Evolutionary conservation across 2,113 vertebrate genomes (phyloP).

Genomic region (Mesembrinibis cayennensis): DNA sequence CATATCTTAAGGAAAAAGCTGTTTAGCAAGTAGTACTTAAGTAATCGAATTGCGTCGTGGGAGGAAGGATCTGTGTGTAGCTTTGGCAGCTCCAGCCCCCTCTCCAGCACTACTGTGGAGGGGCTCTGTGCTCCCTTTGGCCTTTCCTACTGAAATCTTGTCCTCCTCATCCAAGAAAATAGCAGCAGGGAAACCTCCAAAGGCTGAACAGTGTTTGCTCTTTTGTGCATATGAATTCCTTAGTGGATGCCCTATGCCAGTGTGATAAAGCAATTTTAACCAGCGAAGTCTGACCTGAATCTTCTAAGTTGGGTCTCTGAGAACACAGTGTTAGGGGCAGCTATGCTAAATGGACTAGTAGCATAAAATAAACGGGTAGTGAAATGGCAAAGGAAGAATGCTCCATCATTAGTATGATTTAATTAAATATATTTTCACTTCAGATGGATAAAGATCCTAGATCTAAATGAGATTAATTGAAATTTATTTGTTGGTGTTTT

Average conservation of each 20-base stretch:
- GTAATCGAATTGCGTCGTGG: rapidly evolving
- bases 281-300: neutral
- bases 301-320: neutral
- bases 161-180: neutral
- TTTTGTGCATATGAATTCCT: neutral
- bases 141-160: neutral
- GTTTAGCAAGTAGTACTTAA: neutral
- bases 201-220: neutral
- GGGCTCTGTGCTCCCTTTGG: neutral
- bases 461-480: conserved; percentile 37
- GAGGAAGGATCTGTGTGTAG: neutral
- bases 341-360: neutral
- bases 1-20: neutral
- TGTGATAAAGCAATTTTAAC: neutral
- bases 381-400: neutral
- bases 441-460: neutral
- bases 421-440: conserved; percentile 50
- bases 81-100: neutral
- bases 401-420: neutral
- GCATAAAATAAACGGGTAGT: neutral
- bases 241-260: neutral
- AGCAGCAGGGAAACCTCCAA: neutral
- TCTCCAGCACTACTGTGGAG: neutral
- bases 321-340: neutral
- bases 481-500: neutral